Percentiles rank a stretch among this genome's conserved stretches.
Evolutionary conservation across 23 tunicate species (phyloP).

Genomic region (Aplidium turbinatum): DNA sequence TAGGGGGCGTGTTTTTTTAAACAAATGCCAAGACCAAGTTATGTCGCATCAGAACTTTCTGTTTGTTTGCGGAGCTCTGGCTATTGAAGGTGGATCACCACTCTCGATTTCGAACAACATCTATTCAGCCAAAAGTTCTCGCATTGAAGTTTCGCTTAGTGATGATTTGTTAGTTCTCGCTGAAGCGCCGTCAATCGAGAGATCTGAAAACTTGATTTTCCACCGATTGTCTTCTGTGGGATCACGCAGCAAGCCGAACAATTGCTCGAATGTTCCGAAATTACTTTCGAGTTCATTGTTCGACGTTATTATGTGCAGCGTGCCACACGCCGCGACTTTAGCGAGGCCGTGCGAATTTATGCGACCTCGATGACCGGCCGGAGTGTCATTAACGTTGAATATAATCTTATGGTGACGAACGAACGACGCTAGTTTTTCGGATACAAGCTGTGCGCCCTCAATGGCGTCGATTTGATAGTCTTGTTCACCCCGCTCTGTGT

Average conservation of each 20-base stretch:
- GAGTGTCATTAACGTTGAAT: constrained; percentile 60
- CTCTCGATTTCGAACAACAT: too few relatives aligned
- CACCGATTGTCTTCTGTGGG: constrained; percentile 19
- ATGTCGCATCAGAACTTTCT: too few relatives aligned
- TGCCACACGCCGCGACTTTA: constrained; percentile 63
- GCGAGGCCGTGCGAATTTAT: constrained; percentile 57
- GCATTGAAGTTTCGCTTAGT: too few relatives aligned
- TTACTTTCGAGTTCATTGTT: not conserved
- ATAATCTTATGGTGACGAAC: constrained; percentile 20
- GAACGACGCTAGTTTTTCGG: constrained; percentile 25
- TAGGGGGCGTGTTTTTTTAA: too few relatives aligned
- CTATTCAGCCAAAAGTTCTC: too few relatives aligned
- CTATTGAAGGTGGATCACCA: too few relatives aligned
- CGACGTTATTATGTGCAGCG: constrained; percentile 17
- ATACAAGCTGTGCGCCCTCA: not conserved
- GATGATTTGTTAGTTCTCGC: too few relatives aligned
- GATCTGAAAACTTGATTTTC: constrained; percentile 32
- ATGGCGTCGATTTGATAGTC: not conserved
- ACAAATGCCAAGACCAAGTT: too few relatives aligned
- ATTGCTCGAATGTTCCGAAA: constrained; percentile 17
- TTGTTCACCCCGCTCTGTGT: not conserved
- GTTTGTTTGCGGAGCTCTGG: too few relatives aligned
- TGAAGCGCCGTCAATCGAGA: too few relatives aligned
- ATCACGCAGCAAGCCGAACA: constrained; percentile 19
- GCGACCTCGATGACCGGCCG: constrained; percentile 45